These are phyloP conservation scores for Notocelia uddmanniana DNA, from an alignment of 2,888 invertebrate species.

Conservation along the genomic window DNA sequence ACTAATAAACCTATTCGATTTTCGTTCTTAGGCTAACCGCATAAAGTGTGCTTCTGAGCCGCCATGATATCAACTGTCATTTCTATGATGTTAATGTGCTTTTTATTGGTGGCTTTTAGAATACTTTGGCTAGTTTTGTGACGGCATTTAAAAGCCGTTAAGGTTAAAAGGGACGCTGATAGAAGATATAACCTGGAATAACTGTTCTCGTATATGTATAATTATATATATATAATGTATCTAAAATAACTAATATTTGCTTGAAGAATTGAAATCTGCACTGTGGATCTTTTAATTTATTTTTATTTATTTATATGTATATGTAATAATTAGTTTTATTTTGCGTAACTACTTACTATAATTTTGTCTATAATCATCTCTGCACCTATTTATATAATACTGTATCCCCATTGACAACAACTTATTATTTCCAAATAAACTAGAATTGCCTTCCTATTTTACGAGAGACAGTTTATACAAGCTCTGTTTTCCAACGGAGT, in stretches of 20 bases:
- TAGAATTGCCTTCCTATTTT: background rate
- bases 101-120: slow-evolving; percentile 61
- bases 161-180: slow-evolving; percentile 5
- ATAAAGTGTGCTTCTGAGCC: background rate
- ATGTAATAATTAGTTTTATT: too few species aligned
- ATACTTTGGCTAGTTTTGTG: slow-evolving; percentile 44
- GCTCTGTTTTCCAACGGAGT: background rate
- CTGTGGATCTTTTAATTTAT: too few species aligned
- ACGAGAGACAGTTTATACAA: background rate
- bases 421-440: slow-evolving; percentile 4
- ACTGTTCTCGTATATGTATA: background rate
- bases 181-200: background rate
- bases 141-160: slow-evolving; percentile 19
- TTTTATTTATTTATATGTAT: too few species aligned
- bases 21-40: background rate
- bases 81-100: slow-evolving; percentile 56
- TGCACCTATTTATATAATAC: too few species aligned
- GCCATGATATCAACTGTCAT: slow-evolving; percentile 15
- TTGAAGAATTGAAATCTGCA: too few species aligned
- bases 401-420: too few species aligned
- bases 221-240: too few species aligned
- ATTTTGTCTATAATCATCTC: too few species aligned
- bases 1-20: slow-evolving; percentile 24
- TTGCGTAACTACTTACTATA: too few species aligned
- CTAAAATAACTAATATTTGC: too few species aligned